Evolutionary conservation across 2,797 vertebrate species (phyloP).

Genomic region (Uromys caudimaculatus): DNA sequence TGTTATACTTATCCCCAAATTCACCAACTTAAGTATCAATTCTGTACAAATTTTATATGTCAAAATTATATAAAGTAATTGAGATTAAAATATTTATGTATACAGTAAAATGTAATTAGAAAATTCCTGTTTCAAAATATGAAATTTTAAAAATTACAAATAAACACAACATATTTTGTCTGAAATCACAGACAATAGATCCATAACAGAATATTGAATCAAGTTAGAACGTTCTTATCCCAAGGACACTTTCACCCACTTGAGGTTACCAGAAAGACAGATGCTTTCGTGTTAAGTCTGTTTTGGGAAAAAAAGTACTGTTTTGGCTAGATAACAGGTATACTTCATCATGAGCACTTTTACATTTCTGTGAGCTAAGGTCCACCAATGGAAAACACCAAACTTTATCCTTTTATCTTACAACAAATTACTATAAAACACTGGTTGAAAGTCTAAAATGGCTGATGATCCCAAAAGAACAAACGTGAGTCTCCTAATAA

Average conservation of each 20-base stretch:
- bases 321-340: constrained; percentile 6
- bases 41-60: neutral
- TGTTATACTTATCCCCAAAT: neutral
- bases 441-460: constrained; percentile 4
- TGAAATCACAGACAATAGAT: constrained; percentile 38
- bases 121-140: constrained; percentile 21
- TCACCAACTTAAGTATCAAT: neutral
- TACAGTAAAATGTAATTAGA: constrained; percentile 27
- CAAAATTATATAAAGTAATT: neutral
- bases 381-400: neutral
- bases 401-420: constrained; percentile 35
- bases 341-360: constrained; percentile 9
- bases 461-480: neutral
- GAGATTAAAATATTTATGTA: constrained; percentile 22
- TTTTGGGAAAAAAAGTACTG: neutral
- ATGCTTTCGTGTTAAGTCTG: neutral
- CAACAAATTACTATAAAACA: constrained; percentile 32
- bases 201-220: constrained; percentile 1
- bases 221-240: constrained; percentile 34
- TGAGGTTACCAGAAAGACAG: constrained; percentile 20
- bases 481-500: constrained; percentile 45
- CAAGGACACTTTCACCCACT: neutral
- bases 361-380: constrained; percentile 52
- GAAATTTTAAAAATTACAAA: neutral
- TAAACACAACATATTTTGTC: constrained; percentile 43